These are phyloP conservation scores for Labroides dimidiatus DNA, from an alignment of 2,797 vertebrate genomes.

Conservation along the genomic window DNA sequence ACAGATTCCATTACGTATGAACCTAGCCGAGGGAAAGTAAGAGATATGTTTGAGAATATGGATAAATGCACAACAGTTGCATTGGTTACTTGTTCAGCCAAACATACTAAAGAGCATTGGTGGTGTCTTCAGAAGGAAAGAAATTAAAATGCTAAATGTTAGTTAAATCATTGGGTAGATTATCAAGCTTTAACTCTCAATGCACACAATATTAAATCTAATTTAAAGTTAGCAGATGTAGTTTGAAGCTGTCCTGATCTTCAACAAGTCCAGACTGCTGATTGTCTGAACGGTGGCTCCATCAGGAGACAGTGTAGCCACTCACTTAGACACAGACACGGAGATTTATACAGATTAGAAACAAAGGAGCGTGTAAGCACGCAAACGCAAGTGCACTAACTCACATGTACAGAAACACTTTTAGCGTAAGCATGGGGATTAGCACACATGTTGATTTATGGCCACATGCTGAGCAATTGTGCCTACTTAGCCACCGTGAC, in stretches of 20 bases:
- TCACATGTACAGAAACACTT: constrained; percentile 9
- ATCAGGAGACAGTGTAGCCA: constrained; percentile 47
- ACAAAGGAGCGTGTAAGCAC: constrained; percentile 22
- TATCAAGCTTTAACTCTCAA: constrained; percentile 13
- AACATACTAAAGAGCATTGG: not conserved
- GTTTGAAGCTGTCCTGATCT: constrained; percentile 37
- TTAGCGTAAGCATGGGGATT: constrained; percentile 31
- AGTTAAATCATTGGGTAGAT: not conserved
- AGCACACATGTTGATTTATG: constrained; percentile 44
- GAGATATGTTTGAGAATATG: not conserved
- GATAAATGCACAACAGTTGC: not conserved
- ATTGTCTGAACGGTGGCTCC: constrained; percentile 28
- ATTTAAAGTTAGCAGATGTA: constrained; percentile 4
- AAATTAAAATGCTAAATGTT: not conserved
- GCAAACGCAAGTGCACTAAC: constrained; percentile 17
- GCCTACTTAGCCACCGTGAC: not conserved
- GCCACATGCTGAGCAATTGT: constrained; percentile 23
- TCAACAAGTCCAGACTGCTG: constrained; percentile 48
- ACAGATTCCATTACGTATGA: not conserved
- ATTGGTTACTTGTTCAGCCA: not conserved
- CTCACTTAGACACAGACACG: constrained; percentile 59
- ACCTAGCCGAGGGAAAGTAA: no score
- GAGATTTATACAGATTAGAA: constrained; percentile 65
- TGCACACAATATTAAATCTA: not conserved
- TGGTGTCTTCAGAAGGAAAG: not conserved